A percentile compares a stretch with the other conserved stretches of the same genome.
Evolutionary conservation across 2,113 vertebrate species (phyloP).

Genomic region (Gorsachius goisagi): DNA sequence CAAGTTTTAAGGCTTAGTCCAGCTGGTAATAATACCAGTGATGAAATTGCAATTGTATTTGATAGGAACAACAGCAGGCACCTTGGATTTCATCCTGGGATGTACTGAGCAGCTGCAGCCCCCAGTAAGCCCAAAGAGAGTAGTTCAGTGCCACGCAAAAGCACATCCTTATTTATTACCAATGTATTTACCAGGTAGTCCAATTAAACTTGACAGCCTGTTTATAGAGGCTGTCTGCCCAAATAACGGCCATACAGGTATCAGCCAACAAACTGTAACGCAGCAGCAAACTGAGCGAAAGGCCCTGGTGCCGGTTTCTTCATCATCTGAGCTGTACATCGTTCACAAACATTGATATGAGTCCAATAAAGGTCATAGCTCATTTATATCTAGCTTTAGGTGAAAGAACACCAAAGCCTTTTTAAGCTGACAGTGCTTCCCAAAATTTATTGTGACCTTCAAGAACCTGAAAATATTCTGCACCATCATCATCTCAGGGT

Average conservation of each 20-base stretch:
- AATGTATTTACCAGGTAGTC: constrained; percentile 1
- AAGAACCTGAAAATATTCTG: constrained; percentile 18
- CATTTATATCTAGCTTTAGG: constrained; percentile 1
- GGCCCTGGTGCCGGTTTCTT: background rate
- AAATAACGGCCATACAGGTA: background rate
- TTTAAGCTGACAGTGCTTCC: constrained; percentile 23
- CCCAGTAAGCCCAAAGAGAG: background rate
- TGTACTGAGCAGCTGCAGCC: background rate
- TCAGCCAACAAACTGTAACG: constrained; percentile 9
- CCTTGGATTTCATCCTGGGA: background rate
- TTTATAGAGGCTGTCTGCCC: constrained; percentile 35
- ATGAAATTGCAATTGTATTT: background rate
- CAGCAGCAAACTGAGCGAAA: constrained; percentile 19
- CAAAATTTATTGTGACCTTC: constrained; percentile 52
- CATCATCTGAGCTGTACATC: background rate
- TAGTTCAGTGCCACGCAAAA: background rate
- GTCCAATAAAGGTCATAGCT: constrained; percentile 41
- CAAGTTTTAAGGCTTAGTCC: background rate
- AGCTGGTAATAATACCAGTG: background rate
- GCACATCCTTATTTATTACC: constrained; percentile 35
- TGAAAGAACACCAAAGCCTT: constrained; percentile 24
- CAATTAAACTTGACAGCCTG: constrained; percentile 29
- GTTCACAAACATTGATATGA: background rate
- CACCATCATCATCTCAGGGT: constrained; percentile 25
- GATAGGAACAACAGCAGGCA: background rate